Conservation (phyloP, 2,888 invertebrate genomes). For the Pseudoips prasinana region DNA sequence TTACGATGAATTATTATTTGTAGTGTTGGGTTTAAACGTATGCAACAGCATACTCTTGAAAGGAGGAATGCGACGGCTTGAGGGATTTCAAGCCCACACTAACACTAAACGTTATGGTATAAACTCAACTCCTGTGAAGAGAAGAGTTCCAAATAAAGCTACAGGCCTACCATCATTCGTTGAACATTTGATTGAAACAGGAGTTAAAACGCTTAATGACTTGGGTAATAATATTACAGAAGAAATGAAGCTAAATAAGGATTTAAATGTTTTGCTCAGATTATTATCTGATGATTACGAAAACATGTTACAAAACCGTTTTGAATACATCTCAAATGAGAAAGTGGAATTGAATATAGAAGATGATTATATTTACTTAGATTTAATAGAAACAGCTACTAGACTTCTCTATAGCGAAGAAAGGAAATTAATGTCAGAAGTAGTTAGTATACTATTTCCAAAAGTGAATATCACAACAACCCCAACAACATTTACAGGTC, state of each 20-base stretch:
- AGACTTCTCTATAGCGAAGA: slow-evolving; percentile 20
- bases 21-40: no score
- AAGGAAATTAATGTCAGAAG: slow-evolving; percentile 20
- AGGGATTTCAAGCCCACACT: no score
- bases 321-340: slow-evolving; percentile 1
- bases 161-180: slow-evolving; percentile 4
- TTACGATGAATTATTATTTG: no score
- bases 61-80: no score
- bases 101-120: no score
- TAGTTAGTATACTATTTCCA: not conserved
- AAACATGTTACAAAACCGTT: slow-evolving; percentile 10
- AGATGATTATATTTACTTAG: slow-evolving; percentile 32
- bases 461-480: no score
- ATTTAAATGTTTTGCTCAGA: slow-evolving; percentile 2
- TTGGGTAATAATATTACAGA: slow-evolving; percentile 3
- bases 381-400: slow-evolving; percentile 33
- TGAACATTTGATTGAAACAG: slow-evolving; percentile 10
- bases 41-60: no score
- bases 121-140: no score
- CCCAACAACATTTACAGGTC: no score
- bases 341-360: slow-evolving; percentile 9
- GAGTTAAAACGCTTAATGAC: not conserved
- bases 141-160: no score
- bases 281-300: slow-evolving; percentile 7
- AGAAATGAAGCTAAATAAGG: slow-evolving; percentile 5